Evolutionary conservation across 2,888 invertebrate species (phyloP).

Genomic region (Mylabris sibirica): DNA sequence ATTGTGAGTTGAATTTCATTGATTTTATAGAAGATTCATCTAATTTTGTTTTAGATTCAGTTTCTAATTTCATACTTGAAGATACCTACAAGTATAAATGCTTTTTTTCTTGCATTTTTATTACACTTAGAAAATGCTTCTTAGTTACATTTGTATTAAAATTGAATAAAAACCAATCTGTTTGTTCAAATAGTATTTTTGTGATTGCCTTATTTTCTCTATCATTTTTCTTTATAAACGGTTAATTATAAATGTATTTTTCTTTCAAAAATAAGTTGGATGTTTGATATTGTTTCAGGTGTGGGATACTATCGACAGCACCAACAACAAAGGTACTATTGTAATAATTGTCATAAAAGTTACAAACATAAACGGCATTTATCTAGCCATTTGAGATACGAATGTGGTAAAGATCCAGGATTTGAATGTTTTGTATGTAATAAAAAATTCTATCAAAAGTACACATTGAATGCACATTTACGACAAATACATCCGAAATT

Average conservation of each 20-base stretch:
- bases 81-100: too few relatives aligned
- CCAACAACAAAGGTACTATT: slow-evolving; percentile 17
- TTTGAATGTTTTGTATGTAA: slow-evolving; percentile 60
- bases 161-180: neutral
- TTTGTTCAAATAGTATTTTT: neutral
- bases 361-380: slow-evolving; percentile 31
- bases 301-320: neutral
- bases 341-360: slow-evolving; percentile 25
- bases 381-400: slow-evolving; percentile 47
- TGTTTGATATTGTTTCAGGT: slow-evolving; percentile 3
- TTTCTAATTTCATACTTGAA: too few relatives aligned
- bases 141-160: neutral
- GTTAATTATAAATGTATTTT: neutral
- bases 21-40: too few relatives aligned
- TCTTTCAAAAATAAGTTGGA: neutral
- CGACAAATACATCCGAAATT: slow-evolving; percentile 31
- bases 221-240: neutral
- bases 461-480: slow-evolving; percentile 42
- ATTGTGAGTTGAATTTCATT: neutral
- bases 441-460: slow-evolving; percentile 52
- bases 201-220: neutral
- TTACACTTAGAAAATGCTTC: neutral
- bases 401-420: slow-evolving; percentile 63
- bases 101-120: too few relatives aligned
- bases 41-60: too few relatives aligned